phyloP scores from a whole-genome alignment of 1,140 invertebrate genomes.

The Atopsyche davidsoni region DNA sequence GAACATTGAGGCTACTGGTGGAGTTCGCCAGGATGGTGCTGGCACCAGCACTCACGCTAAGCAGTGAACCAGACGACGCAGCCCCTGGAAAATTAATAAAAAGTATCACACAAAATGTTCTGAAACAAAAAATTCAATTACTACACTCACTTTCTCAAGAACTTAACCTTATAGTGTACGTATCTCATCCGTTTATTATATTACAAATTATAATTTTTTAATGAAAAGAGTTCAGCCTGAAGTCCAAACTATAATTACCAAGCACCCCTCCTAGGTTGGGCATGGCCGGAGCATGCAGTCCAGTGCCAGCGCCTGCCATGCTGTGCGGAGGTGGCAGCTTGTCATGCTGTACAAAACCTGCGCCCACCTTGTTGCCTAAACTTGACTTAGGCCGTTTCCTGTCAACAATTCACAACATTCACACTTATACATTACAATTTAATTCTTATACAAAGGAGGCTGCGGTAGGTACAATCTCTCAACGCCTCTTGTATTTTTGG shows the following conservation, averaged over 20 bases:
- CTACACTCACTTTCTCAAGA: background rate
- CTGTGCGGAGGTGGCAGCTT: conserved; percentile 32
- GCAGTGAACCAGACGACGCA: conserved; percentile 38
- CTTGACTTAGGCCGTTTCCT: conserved; percentile 50
- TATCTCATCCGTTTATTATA: background rate
- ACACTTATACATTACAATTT: conserved; percentile 3
- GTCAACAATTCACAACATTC: conserved; percentile 27
- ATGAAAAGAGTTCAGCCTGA: too few relatives aligned
- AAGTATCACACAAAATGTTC: background rate
- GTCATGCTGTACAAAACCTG: conserved; percentile 37
- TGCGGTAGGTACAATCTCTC: too few relatives aligned
- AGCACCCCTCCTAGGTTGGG: too few relatives aligned
- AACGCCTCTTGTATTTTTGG: too few relatives aligned
- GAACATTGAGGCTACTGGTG: conserved; percentile 40
- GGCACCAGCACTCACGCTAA: conserved; percentile 48
- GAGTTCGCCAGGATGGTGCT: conserved; percentile 47
- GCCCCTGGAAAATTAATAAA: conserved; percentile 14
- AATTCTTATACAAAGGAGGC: too few relatives aligned
- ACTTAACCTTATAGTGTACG: background rate
- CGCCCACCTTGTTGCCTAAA: conserved; percentile 32
- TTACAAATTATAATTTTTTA: conserved; percentile 4
- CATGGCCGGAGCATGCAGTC: conserved; percentile 14
- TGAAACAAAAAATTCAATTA: background rate
- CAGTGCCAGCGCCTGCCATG: conserved; percentile 15
- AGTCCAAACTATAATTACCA: conserved; percentile 16